Evolutionary conservation across 2,888 invertebrate species (phyloP).

Genomic region (Idaea biselata): DNA sequence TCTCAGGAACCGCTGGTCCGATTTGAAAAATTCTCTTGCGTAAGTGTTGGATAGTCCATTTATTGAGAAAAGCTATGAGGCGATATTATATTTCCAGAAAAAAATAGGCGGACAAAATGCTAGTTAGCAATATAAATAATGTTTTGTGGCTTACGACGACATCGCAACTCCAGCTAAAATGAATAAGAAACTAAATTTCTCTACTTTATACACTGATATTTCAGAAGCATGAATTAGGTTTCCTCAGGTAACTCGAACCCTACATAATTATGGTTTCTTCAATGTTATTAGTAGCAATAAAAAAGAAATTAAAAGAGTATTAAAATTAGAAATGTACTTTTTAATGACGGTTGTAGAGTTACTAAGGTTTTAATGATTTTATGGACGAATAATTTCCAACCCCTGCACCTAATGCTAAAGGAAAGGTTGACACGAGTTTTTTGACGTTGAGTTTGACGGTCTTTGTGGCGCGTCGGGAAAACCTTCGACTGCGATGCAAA

Average conservation of each 20-base stretch:
- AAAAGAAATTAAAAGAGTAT: conserved; percentile 44
- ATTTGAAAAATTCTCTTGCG: too few relatives aligned
- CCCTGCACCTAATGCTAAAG: not conserved
- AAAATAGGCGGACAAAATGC: too few relatives aligned
- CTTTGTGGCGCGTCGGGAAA: too few relatives aligned
- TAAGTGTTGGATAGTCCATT: too few relatives aligned
- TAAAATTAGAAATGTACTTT: conserved; percentile 39
- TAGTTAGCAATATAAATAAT: too few relatives aligned
- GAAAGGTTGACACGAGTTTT: not conserved
- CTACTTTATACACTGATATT: not conserved
- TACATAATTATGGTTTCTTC: conserved; percentile 22
- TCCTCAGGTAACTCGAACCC: not conserved
- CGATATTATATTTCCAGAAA: too few relatives aligned
- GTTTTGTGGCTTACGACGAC: too few relatives aligned
- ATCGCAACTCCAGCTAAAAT: not conserved
- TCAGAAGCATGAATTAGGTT: not conserved
- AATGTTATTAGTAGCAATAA: conserved; percentile 46
- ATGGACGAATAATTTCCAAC: not conserved
- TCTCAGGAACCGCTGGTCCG: too few relatives aligned
- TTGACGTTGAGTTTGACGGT: too few relatives aligned
- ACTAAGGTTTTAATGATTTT: not conserved
- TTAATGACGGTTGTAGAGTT: conserved; percentile 19
- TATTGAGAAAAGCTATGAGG: too few relatives aligned
- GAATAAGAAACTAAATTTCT: not conserved
- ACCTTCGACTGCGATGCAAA: too few relatives aligned